Evolutionary conservation across 2,113 vertebrate genomes (phyloP).

Genomic region (Microtus montanus): DNA sequence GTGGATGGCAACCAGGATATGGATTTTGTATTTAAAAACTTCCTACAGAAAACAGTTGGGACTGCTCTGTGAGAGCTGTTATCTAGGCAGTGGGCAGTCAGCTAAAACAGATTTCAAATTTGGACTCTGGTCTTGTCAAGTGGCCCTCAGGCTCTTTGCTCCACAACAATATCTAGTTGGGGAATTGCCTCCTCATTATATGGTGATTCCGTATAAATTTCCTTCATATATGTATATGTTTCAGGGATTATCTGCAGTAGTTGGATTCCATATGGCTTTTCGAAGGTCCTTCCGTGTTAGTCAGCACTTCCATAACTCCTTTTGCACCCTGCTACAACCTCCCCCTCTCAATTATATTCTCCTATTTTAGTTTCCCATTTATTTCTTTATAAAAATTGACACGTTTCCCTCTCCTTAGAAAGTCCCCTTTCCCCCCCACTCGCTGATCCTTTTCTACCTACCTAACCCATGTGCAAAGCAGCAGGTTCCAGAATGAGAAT

Average conservation of each 20-base stretch:
- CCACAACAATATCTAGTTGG: not conserved
- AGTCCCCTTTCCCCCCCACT: not conserved
- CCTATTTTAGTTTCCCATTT: not conserved
- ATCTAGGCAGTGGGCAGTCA: not conserved
- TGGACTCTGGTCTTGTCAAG: not conserved
- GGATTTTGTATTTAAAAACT: not conserved
- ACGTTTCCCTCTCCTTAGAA: not conserved
- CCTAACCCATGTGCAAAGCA: not conserved
- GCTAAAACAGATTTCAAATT: not conserved
- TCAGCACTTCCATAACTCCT: not conserved
- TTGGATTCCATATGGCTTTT: not conserved
- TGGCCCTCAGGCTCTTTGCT: no score
- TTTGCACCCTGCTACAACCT: accelerated
- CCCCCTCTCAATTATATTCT: not conserved
- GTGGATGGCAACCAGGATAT: not conserved
- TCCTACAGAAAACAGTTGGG: not conserved
- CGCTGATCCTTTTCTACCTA: not conserved
- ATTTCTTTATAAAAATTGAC: not conserved
- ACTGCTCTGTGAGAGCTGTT: not conserved
- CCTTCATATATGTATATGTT: not conserved
- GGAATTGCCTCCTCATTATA: not conserved
- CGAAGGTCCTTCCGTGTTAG: not conserved
- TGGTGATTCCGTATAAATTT: not conserved
- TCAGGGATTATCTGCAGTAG: not conserved
- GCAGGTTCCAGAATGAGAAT: not conserved